Evolutionary conservation across 2,888 invertebrate genomes (phyloP), one percentile per base, ranked within the genome.

Genomic region (Chelonus formosanus): DNA sequence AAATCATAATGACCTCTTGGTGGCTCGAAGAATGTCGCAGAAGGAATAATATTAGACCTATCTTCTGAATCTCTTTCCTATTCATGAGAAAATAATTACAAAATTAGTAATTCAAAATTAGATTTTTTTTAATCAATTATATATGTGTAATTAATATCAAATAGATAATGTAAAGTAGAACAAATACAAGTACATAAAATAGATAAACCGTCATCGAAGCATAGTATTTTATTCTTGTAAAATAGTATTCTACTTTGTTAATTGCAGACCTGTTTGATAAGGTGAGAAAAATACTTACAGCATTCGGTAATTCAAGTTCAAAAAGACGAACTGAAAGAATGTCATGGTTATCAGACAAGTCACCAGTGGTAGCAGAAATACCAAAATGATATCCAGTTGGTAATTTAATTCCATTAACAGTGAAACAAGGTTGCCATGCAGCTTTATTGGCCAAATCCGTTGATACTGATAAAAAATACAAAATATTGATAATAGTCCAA

Each of bases 331-430:
- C 88, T 2, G 96, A 92, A 70, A 96, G 88, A 69, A 99, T 89
- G 84, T 99, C 98, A 84, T 99, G 99, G 84, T 94, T 96, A 87
- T 99, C 99, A 69, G 94, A 92, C 53, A 99, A 86, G 83, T 99
- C 98, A 2, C 99, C 99, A 0, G 99, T 99, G 1, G 97, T 97
- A 0, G 99, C 96, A 0, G 97, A 92, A 3, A 96, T 87, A 2
- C 99, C 99, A 83, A 97, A 92, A 85, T 89, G 97, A 85, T 98
- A 98, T 0, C 96, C 96, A 0, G 97, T 96, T 0, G 99, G 99
- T 6, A 99, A 86, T 67, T 91, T 88, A 0, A 99, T 94, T 55
- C 96, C 95, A 74, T 91, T 89, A 0, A 97, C 97, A 63, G 89
- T 88, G 76, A 99, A 91, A 80, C 99, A 99, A 78, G 93, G 92